A percentile compares a stretch with the other conserved stretches of the same genome.
Conservation (phyloP, 2,113 vertebrate genomes). For the Zapornia atra region DNA sequence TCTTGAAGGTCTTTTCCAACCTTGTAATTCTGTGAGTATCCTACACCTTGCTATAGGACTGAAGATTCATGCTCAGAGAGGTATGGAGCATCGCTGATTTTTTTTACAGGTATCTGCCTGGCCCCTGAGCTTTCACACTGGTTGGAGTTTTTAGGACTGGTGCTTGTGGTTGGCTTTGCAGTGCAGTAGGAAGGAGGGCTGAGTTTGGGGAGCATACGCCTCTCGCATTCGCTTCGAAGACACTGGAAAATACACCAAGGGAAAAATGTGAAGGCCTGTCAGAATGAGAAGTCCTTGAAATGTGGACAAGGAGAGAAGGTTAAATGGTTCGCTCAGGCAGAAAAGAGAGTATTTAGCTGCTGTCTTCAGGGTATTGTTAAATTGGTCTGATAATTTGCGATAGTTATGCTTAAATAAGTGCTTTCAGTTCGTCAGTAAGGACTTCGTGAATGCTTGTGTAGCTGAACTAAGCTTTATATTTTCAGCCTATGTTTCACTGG, state of each 20-base stretch:
- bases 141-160: background rate
- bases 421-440: slow-evolving; percentile 49
- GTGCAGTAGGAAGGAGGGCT: background rate
- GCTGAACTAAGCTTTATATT: slow-evolving; percentile 10
- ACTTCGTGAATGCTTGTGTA: background rate
- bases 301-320: slow-evolving; percentile 43
- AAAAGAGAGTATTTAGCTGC: slow-evolving; percentile 47
- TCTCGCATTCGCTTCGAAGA: background rate
- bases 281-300: slow-evolving; percentile 40
- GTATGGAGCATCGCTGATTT: background rate
- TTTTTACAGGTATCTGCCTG: background rate
- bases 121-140: background rate
- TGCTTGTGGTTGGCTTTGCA: background rate
- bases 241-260: background rate
- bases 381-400: slow-evolving; percentile 53
- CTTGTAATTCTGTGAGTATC: too few relatives aligned
- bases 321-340: slow-evolving; percentile 57
- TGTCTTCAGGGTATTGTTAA: slow-evolving; percentile 55
- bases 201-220: background rate
- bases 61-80: background rate
- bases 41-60: background rate
- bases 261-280: background rate
- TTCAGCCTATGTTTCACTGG: background rate
- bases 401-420: slow-evolving; percentile 51
- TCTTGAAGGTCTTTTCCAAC: too few relatives aligned